A percentile compares a stretch with the other conserved stretches of the same genome.
Conservation (phyloP, 2,113 vertebrate genomes). For the Pachypanchax playfairii region DNA sequence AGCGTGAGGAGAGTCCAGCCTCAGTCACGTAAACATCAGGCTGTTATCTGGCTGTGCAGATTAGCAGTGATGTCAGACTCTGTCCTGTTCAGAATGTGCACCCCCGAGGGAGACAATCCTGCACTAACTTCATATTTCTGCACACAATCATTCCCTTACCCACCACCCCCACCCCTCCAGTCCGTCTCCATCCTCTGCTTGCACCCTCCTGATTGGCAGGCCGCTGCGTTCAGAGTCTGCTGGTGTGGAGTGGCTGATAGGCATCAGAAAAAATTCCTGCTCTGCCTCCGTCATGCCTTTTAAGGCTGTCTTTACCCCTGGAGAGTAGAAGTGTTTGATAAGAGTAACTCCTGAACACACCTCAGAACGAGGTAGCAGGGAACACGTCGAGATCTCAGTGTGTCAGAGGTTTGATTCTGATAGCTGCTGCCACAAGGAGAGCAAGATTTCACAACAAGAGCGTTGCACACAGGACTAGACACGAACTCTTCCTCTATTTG, state of each 20-base stretch:
- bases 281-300: constrained; percentile 48
- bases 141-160: constrained; percentile 33
- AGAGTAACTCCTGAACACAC: constrained; percentile 2
- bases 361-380: constrained; percentile 6
- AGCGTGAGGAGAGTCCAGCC: constrained; percentile 29
- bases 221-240: constrained; percentile 24
- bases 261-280: constrained; percentile 33
- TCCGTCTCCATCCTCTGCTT: constrained; percentile 23
- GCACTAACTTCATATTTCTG: constrained; percentile 42
- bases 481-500: constrained; percentile 25
- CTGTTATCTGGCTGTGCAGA: constrained; percentile 52
- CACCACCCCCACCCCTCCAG: not conserved
- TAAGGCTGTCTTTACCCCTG: constrained; percentile 47
- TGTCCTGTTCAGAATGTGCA: constrained; percentile 30
- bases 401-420: constrained; percentile 16
- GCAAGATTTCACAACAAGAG: constrained; percentile 59
- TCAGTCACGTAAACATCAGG: not conserved
- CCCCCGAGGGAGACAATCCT: constrained; percentile 42
- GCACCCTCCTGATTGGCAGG: constrained; percentile 45
- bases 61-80: constrained; percentile 32
- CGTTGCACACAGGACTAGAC: constrained; percentile 18
- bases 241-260: constrained; percentile 43
- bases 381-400: constrained; percentile 4
- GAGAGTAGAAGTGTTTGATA: constrained; percentile 5
- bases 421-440: constrained; percentile 54